Evolutionary conservation across 2,888 invertebrate genomes (phyloP).

Genomic region (Scelioninae gen. 1): DNA sequence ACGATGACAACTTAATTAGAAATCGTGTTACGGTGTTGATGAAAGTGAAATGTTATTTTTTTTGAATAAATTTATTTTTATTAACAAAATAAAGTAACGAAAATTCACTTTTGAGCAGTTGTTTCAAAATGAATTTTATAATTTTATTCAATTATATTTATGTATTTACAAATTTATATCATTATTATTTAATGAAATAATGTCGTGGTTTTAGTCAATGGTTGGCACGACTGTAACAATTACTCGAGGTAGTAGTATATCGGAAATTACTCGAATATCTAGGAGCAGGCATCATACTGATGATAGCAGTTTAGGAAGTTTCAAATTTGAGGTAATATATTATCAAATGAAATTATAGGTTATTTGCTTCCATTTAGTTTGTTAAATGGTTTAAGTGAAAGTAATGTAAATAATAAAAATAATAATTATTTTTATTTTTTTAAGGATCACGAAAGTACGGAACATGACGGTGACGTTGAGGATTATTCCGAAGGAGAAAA

Average conservation of each 20-base stretch:
- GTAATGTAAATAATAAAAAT: not conserved
- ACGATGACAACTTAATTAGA: conserved; percentile 21
- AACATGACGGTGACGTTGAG: conserved; percentile 94
- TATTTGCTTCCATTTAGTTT: no score
- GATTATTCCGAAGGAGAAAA: conserved; percentile 91
- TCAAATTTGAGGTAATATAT: conserved; percentile 87
- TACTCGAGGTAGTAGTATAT: conserved; percentile 82
- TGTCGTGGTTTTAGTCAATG: conserved; percentile 74
- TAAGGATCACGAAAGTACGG: conserved; percentile 88
- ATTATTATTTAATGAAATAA: no score
- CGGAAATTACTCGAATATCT: conserved; percentile 82
- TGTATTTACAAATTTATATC: no score
- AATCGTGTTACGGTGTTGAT: conserved; percentile 6
- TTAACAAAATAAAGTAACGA: not conserved
- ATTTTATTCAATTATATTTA: no score
- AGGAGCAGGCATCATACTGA: conserved; percentile 88
- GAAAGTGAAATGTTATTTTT: conserved; percentile 8
- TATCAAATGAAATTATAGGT: not conserved
- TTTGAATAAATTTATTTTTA: not conserved
- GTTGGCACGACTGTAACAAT: conserved; percentile 83
- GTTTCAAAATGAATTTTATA: not conserved
- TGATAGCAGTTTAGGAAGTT: conserved; percentile 89
- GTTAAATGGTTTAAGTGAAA: no score
- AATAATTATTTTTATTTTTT: not conserved
- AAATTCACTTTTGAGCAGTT: not conserved